Percentiles rank a stretch among this genome's conserved stretches.
Conservation (phyloP, 1,140 invertebrate species). For the Heliconius hewitsoni region DNA sequence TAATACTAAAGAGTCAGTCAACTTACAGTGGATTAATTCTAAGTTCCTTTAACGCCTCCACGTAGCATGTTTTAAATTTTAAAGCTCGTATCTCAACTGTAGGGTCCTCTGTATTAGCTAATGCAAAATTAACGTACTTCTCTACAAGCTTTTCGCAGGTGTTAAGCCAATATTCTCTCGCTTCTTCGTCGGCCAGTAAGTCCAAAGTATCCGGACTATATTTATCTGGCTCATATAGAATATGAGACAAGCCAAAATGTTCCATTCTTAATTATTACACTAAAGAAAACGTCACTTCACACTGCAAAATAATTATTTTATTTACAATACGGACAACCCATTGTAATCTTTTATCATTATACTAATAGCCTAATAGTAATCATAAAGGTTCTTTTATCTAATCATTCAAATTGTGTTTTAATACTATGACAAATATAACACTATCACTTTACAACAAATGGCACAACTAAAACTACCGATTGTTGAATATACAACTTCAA, state of each 20-base stretch:
- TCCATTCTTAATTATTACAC: constrained; percentile 60
- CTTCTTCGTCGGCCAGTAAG: constrained; percentile 91
- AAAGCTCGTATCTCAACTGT: constrained; percentile 90
- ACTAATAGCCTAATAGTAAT: constrained; percentile 54
- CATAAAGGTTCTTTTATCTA: constrained; percentile 58
- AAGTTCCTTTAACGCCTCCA: constrained; percentile 89
- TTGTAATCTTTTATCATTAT: constrained; percentile 68
- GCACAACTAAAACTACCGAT: not conserved
- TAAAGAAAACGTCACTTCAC: constrained; percentile 28
- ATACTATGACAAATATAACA: constrained; percentile 24
- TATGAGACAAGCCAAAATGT: constrained; percentile 73
- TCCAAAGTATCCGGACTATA: constrained; percentile 96
- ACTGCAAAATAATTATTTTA: constrained; percentile 37
- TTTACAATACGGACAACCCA: constrained; percentile 60
- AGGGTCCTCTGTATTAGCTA: constrained; percentile 88
- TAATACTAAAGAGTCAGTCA: not conserved
- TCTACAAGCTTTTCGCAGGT: constrained; percentile 93
- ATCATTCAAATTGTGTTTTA: constrained; percentile 51
- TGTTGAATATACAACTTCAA: not conserved
- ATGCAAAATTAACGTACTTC: constrained; percentile 89
- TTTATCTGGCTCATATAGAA: constrained; percentile 74
- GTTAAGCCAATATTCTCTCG: constrained; percentile 95
- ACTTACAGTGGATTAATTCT: constrained; percentile 90
- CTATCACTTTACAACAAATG: constrained; percentile 18
- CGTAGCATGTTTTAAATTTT: constrained; percentile 92